Conservation (phyloP, 1,140 invertebrate species). For the Mycetomoellerius zeteki region DNA sequence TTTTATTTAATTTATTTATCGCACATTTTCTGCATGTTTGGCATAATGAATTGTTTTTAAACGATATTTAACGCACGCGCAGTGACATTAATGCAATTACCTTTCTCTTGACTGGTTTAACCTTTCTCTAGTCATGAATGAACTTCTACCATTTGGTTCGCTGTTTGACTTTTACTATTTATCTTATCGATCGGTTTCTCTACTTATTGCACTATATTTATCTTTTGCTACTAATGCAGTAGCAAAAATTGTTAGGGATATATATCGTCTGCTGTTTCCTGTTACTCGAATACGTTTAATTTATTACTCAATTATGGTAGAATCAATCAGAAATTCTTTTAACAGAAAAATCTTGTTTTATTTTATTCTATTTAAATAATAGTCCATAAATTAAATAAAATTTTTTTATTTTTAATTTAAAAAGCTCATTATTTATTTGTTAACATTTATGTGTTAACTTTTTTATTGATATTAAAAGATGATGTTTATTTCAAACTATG, state of each 20-base stretch:
- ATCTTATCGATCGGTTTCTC: background rate
- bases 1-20: conserved; percentile 15
- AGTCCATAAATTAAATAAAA: background rate
- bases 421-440: background rate
- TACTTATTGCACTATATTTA: background rate
- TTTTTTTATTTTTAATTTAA: background rate
- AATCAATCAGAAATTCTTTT: background rate
- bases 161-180: background rate
- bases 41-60: too few species aligned
- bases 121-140: background rate
- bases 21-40: background rate
- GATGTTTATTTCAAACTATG: background rate
- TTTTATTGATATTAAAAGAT: background rate
- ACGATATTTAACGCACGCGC: background rate
- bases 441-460: background rate
- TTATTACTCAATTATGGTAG: background rate
- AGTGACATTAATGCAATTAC: background rate
- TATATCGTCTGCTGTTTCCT: background rate
- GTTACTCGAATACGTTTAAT: background rate
- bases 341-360: background rate
- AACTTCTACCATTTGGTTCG: background rate
- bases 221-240: background rate
- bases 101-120: background rate
- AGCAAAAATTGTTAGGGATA: background rate
- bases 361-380: conserved; percentile 1